Percentiles rank a stretch among this genome's conserved stretches.
These are phyloP conservation scores for Ectemnius lituratus DNA, from an alignment of 2,888 invertebrate species.

Conservation along the genomic window DNA sequence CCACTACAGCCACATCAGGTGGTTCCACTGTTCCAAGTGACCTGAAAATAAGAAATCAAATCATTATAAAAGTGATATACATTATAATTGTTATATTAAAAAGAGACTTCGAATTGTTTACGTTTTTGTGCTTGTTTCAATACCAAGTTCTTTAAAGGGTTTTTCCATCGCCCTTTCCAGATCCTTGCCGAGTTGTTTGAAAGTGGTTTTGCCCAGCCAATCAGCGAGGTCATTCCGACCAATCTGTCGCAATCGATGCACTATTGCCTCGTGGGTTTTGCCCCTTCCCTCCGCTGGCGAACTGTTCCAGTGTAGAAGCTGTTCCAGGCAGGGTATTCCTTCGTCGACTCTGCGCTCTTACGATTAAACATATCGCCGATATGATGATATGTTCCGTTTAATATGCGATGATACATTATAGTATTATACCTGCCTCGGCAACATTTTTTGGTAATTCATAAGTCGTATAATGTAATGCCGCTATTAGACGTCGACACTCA, in stretches of 20 bases:
- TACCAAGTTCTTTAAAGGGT: conserved; percentile 61
- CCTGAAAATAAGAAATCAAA: conserved; percentile 41
- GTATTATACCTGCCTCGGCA: conserved; percentile 77
- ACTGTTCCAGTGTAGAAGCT: conserved; percentile 82
- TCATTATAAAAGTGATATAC: conserved; percentile 26
- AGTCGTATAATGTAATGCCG: conserved; percentile 80
- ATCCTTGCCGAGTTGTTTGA: conserved; percentile 80
- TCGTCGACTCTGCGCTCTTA: conserved; percentile 78
- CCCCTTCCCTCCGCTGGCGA: conserved; percentile 79
- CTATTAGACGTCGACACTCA: conserved; percentile 81
- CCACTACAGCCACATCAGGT: conserved; percentile 27
- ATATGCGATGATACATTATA: background rate
- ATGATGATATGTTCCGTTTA: background rate
- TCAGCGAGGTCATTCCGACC: conserved; percentile 81
- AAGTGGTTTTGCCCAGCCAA: conserved; percentile 82
- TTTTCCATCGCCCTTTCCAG: conserved; percentile 72
- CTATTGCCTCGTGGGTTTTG: conserved; percentile 80
- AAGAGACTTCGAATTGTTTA: conserved; percentile 8
- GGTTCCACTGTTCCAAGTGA: conserved; percentile 55
- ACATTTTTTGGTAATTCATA: conserved; percentile 77
- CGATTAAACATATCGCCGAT: background rate
- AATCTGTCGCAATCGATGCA: conserved; percentile 81
- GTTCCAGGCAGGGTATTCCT: conserved; percentile 80
- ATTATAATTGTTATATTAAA: background rate
- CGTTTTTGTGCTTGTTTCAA: conserved; percentile 53